These are phyloP conservation scores for Paratilapia polleni DNA, from an alignment of 2,113 vertebrate species.

Conservation along the genomic window DNA sequence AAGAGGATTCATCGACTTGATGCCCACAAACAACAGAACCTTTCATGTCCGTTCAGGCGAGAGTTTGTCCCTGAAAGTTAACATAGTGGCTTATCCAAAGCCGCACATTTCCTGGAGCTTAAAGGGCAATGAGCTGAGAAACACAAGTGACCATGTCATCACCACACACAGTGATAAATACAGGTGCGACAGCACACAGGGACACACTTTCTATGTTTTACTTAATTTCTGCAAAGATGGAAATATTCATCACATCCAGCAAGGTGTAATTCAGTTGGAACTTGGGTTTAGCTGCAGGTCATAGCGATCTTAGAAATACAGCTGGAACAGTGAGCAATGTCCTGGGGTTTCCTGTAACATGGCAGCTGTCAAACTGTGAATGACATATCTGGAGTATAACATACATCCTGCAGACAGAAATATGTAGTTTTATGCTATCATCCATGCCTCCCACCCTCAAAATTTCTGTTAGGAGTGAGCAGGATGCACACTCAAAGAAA, in stretches of 20 bases:
- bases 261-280: constrained; percentile 53
- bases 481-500: neutral
- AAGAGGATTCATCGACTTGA: constrained; percentile 89
- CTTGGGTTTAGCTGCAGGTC: constrained; percentile 11
- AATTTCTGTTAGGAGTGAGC: neutral
- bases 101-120: constrained; percentile 88
- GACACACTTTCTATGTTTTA: neutral
- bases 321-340: neutral
- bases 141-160: constrained; percentile 90
- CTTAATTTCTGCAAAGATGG: neutral
- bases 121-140: constrained; percentile 83
- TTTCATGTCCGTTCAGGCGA: constrained; percentile 90
- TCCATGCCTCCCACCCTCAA: neutral
- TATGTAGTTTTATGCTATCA: neutral
- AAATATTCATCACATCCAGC: constrained; percentile 12
- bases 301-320: constrained; percentile 21
- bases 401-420: neutral
- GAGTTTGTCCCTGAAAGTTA: constrained; percentile 85
- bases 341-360: constrained; percentile 5
- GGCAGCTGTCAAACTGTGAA: constrained; percentile 6
- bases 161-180: constrained; percentile 78
- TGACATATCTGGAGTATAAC: neutral
- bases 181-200: constrained; percentile 34
- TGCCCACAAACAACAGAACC: constrained; percentile 82
- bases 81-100: constrained; percentile 89